Conservation (phyloP, 2,797 vertebrate genomes). For the Bovichtus diacanthus region DNA sequence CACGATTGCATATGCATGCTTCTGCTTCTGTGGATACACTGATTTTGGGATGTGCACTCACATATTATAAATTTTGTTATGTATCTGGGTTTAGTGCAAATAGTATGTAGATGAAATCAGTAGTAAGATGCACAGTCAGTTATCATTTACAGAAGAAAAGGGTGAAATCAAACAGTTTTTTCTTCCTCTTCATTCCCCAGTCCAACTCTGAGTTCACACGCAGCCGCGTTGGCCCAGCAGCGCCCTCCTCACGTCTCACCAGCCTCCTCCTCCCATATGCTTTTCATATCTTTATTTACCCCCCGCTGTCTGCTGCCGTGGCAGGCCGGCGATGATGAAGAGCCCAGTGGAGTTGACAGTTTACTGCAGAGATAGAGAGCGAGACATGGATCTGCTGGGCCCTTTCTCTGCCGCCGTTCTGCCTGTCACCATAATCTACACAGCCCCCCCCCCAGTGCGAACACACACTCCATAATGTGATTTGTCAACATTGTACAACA, state of each 20-base stretch:
- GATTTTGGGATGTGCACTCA: background rate
- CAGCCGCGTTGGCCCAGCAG: background rate
- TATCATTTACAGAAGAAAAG: background rate
- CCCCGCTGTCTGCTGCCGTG: conserved; percentile 40
- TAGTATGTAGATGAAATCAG: background rate
- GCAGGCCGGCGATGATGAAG: conserved; percentile 50
- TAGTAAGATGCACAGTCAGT: background rate
- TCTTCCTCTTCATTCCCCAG: conserved; percentile 8
- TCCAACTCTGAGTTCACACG: background rate
- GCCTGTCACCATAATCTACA: conserved; percentile 73
- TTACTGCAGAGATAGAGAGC: conserved; percentile 52
- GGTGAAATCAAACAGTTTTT: background rate
- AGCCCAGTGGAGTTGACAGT: conserved; percentile 46
- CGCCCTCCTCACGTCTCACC: conserved; percentile 14
- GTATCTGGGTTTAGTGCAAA: background rate
- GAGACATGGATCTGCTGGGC: conserved; percentile 38
- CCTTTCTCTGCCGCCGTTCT: conserved; percentile 50
- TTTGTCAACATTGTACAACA: conserved; percentile 70
- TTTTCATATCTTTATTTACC: conserved; percentile 68
- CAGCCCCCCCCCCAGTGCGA: conserved; percentile 39
- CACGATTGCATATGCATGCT: conserved; percentile 36
- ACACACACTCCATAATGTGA: conserved; percentile 67
- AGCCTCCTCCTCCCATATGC: conserved; percentile 30
- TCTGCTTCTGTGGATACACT: background rate
- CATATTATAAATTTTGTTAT: background rate